phyloP scores from a whole-genome alignment of 2,888 invertebrate genomes.

The Netelia melanura region DNA sequence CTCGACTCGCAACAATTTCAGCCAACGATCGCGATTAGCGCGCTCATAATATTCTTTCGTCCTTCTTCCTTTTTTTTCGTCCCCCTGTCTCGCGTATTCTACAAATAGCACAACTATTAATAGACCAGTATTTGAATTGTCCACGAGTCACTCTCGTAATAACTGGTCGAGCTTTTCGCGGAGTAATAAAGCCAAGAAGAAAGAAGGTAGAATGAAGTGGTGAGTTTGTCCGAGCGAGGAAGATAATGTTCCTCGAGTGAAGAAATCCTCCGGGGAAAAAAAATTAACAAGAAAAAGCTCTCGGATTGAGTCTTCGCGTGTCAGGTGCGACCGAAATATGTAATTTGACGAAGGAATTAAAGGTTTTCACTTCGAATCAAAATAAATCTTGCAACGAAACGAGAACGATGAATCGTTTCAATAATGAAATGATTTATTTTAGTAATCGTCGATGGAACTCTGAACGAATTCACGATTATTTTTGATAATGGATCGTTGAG shows the following conservation, averaged over 20 bases:
- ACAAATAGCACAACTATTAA: constrained; percentile 13
- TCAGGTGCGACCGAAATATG: background rate
- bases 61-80: constrained; percentile 2
- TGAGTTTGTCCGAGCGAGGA: constrained; percentile 3
- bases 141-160: background rate
- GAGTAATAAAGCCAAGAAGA: constrained; percentile 14
- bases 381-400: too few relatives aligned
- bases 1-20: constrained; percentile 55
- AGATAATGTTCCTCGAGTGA: constrained; percentile 3
- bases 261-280: background rate
- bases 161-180: constrained; percentile 10
- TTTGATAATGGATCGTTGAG: too few relatives aligned
- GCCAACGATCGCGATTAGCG: constrained; percentile 63
- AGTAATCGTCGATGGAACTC: too few relatives aligned
- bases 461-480: too few relatives aligned
- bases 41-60: constrained; percentile 50
- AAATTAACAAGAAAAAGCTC: background rate
- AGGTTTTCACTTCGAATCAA: too few relatives aligned
- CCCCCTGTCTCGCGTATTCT: background rate
- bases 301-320: background rate
- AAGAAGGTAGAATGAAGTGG: background rate
- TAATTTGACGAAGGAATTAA: background rate
- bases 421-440: too few relatives aligned
- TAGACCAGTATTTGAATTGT: constrained; percentile 30
- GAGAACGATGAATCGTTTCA: too few relatives aligned